phyloP scores from a whole-genome alignment of 2,797 vertebrate species.

The Gila robusta region DNA sequence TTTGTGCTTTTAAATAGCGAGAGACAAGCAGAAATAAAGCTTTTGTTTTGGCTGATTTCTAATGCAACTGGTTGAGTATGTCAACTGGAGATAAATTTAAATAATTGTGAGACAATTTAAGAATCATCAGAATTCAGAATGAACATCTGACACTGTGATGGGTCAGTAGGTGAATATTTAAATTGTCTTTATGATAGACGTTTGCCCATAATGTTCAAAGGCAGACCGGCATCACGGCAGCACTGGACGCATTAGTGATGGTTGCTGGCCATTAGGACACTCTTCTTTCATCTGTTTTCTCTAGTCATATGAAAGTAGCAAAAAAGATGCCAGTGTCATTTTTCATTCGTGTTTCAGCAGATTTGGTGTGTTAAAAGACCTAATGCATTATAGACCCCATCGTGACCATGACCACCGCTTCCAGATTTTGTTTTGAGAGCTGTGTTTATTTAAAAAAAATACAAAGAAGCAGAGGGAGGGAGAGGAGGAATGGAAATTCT shows the following conservation, averaged over 20 bases:
- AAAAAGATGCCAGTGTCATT: slow-evolving; percentile 62
- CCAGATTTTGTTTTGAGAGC: slow-evolving; percentile 27
- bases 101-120: slow-evolving; percentile 41
- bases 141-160: slow-evolving; percentile 12
- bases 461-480: neutral
- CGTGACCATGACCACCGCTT: slow-evolving; percentile 36
- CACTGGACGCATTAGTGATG: slow-evolving; percentile 69
- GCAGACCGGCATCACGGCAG: slow-evolving; percentile 61
- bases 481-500: neutral
- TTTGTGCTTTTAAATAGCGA: slow-evolving; percentile 43
- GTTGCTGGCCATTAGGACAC: slow-evolving; percentile 70
- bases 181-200: neutral
- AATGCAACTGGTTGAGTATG: slow-evolving; percentile 3
- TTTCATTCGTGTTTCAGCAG: slow-evolving; percentile 64
- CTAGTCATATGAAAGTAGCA: slow-evolving; percentile 64
- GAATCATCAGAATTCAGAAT: slow-evolving; percentile 20
- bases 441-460: neutral
- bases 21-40: slow-evolving; percentile 36
- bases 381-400: slow-evolving; percentile 26
- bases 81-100: slow-evolving; percentile 38
- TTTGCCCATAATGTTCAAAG: slow-evolving; percentile 44
- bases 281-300: slow-evolving; percentile 45
- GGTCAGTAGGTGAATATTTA: neutral
- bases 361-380: slow-evolving; percentile 49
- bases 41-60: slow-evolving; percentile 47